Evolutionary conservation across 2,888 invertebrate genomes (phyloP).

Genomic region (Seira ritae): DNA sequence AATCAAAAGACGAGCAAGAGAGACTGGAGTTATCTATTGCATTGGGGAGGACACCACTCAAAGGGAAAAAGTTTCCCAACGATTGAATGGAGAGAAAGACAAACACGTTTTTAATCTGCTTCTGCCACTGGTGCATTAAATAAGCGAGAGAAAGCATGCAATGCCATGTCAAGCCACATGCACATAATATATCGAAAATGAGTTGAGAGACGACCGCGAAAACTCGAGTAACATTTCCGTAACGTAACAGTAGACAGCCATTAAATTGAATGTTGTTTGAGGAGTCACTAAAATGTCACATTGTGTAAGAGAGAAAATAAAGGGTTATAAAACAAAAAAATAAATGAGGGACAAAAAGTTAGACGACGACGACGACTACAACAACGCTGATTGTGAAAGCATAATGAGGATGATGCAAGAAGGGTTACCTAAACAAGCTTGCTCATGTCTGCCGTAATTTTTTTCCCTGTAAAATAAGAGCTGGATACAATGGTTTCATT

Average conservation of each 20-base stretch:
- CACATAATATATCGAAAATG: neutral
- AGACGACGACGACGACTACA: conserved; percentile 1
- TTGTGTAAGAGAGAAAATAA: conserved; percentile 28
- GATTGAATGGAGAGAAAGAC: neutral
- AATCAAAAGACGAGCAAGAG: neutral
- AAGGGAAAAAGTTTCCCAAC: neutral
- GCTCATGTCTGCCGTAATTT: too few species aligned
- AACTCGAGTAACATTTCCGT: conserved; percentile 27
- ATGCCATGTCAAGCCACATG: neutral
- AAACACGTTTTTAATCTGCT: neutral
- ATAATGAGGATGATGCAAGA: too few species aligned
- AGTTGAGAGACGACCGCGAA: neutral
- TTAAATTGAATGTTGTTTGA: conserved; percentile 60
- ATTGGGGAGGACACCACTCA: neutral
- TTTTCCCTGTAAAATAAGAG: too few species aligned
- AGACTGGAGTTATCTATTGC: neutral
- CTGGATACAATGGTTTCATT: too few species aligned
- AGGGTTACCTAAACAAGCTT: too few species aligned
- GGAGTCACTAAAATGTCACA: conserved; percentile 39
- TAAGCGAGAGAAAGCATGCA: neutral
- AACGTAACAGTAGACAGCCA: conserved; percentile 47
- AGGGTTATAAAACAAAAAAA: conserved; percentile 6
- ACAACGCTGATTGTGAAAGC: neutral
- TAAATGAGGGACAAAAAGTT: conserved; percentile 38
- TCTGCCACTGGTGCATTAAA: neutral